Percentiles rank a stretch among this genome's conserved stretches.
Evolutionary conservation across 1,140 invertebrate species (phyloP).

Genomic region (Manduca sexta): DNA sequence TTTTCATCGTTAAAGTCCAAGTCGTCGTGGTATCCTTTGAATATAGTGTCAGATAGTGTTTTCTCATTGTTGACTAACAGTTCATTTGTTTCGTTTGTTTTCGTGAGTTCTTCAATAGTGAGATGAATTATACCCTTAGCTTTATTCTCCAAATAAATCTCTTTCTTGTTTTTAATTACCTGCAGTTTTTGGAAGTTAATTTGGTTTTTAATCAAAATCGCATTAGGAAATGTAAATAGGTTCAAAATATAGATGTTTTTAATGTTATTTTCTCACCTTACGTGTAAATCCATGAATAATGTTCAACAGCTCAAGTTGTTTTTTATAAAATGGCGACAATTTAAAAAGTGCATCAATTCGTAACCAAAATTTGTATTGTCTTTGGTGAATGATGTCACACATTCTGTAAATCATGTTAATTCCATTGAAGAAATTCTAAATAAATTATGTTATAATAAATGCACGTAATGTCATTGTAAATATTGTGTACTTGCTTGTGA

Average conservation of each 20-base stretch:
- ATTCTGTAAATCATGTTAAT: conserved; percentile 66
- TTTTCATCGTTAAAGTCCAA: conserved; percentile 83
- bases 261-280: conserved; percentile 51
- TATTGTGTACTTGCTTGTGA: too few relatives aligned
- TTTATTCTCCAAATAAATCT: conserved; percentile 67
- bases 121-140: conserved; percentile 64
- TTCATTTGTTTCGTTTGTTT: conserved; percentile 17
- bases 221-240: too few relatives aligned
- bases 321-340: conserved; percentile 73
- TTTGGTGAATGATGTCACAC: conserved; percentile 81
- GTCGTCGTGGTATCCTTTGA: conserved; percentile 78
- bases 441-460: too few relatives aligned
- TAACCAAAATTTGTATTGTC: conserved; percentile 77
- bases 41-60: conserved; percentile 55
- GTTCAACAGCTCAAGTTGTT: conserved; percentile 75
- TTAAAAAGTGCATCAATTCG: conserved; percentile 75
- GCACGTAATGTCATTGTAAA: too few relatives aligned
- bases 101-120: conserved; percentile 35
- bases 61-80: conserved; percentile 40
- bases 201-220: background rate
- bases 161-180: conserved; percentile 77
- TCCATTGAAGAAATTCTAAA: too few relatives aligned
- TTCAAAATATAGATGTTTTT: too few relatives aligned
- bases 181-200: too few relatives aligned
- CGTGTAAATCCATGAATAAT: conserved; percentile 79